phyloP scores from a whole-genome alignment of 2,888 invertebrate species.

The Physocephala rufipes region DNA sequence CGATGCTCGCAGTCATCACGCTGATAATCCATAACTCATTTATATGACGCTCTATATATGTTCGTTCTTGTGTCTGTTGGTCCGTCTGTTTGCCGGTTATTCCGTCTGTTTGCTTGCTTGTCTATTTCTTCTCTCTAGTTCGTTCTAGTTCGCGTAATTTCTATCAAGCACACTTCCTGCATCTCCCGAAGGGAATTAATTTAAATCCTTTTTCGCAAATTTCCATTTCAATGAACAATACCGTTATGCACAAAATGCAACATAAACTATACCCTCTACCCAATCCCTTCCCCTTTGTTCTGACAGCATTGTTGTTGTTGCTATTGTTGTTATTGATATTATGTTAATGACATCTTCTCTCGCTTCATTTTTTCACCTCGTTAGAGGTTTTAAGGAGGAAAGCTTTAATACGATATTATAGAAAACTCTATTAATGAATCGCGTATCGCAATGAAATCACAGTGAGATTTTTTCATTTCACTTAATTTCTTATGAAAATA shows the following conservation, averaged over 20 bases:
- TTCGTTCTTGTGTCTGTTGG: no score
- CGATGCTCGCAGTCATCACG: neutral
- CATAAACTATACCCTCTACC: constrained; percentile 28
- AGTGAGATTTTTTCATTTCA: no score
- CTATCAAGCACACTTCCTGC: constrained; percentile 13
- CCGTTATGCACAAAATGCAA: constrained; percentile 53
- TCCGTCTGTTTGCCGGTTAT: neutral
- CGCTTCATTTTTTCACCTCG: neutral
- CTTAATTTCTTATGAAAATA: no score
- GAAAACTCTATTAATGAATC: no score
- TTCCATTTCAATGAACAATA: constrained; percentile 64
- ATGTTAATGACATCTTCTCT: neutral
- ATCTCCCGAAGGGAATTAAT: constrained; percentile 21
- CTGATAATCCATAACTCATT: no score
- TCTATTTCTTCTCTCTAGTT: neutral
- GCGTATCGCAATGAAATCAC: no score
- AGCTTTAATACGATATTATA: no score
- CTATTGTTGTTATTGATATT: neutral
- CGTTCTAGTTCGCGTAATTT: neutral
- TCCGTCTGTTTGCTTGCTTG: neutral
- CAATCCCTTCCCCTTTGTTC: neutral
- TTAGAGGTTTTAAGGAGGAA: no score
- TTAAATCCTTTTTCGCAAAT: constrained; percentile 46
- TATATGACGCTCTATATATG: no score
- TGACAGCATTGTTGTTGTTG: constrained; percentile 12